Base-by-base conservation (phyloP, 2,888 invertebrate genomes). In the Ganaspis brasiliensis region DNA sequence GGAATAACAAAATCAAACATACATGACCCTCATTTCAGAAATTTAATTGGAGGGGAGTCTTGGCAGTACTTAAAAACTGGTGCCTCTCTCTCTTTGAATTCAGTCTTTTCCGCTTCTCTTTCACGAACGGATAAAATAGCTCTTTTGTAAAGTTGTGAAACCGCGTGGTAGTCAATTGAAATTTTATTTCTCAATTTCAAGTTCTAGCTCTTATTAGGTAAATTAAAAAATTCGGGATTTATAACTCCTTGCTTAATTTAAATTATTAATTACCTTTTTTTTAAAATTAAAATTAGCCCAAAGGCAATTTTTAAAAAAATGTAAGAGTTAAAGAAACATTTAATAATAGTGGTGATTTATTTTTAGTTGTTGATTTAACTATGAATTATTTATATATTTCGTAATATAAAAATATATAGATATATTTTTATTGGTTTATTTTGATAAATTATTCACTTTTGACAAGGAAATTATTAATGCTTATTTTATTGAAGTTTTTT, bases 51-150 rank as follows among this genome's bases (percentile, higher is more conserved):
- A 67, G 67, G 67, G 67, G 67, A 26, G 63, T 67, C 45, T 16
- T 35, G 45, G 45, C 24, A 16, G 31, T 59, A 67, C 24, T 45
- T 67, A 67, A 67, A 61, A 67, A 67, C 67, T 45, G 67, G 21
- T 21, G 10, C 45, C 45, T 45, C 67, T 67, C 67, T 67, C 24
- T 14, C 45, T 67, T 67, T 16, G 45, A 67, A 45, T 67, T 67
- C 67, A 67, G 67, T 72, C 73, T 73, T 55, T 45, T 71, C 21
- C 73, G 24, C 45, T 79, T 56, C 52, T 67, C 73, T 70, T 74
- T 70, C 49, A 67, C 67, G 75, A 70, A 71, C 16, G n/a, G n/a
- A 45, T 45, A 67, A 24, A 19, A 14, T 9, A 19, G 16, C 31
- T 12, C n/a, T 35, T 19, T 61, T 37, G 19, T 14, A 45, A 21